These are phyloP conservation scores for Capreolus pygargus DNA, from an alignment of 2,113 vertebrate genomes.

Conservation along the genomic window DNA sequence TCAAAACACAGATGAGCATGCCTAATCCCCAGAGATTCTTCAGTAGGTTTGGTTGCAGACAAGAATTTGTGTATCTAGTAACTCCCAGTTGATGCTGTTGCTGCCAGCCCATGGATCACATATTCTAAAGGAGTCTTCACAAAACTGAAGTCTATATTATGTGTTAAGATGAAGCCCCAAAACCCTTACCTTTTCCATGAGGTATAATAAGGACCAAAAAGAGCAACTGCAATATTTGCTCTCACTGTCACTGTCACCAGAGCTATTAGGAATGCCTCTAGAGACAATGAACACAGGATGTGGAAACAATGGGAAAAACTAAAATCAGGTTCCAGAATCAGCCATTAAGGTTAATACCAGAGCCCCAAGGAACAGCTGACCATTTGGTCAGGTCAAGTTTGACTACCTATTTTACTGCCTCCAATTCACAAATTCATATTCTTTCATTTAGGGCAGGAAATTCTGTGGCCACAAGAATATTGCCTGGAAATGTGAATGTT, in stretches of 20 bases:
- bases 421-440: slow-evolving; percentile 9
- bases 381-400: neutral
- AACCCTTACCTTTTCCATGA: neutral
- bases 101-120: neutral
- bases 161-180: neutral
- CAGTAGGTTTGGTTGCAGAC: neutral
- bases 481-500: neutral
- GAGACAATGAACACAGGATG: neutral
- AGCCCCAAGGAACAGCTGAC: neutral
- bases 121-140: neutral
- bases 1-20: neutral
- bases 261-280: neutral
- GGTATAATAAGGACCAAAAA: neutral
- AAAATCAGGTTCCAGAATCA: neutral
- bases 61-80: neutral
- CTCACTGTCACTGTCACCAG: neutral
- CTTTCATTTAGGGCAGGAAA: neutral
- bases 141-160: neutral
- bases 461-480: neutral
- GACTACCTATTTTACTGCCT: neutral
- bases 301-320: slow-evolving; percentile 15
- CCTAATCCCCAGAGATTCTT: neutral
- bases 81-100: neutral
- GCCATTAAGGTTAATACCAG: neutral
- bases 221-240: neutral